Evolutionary conservation across 2,888 invertebrate genomes (phyloP).

Genomic region (Cheilosia vulpina): DNA sequence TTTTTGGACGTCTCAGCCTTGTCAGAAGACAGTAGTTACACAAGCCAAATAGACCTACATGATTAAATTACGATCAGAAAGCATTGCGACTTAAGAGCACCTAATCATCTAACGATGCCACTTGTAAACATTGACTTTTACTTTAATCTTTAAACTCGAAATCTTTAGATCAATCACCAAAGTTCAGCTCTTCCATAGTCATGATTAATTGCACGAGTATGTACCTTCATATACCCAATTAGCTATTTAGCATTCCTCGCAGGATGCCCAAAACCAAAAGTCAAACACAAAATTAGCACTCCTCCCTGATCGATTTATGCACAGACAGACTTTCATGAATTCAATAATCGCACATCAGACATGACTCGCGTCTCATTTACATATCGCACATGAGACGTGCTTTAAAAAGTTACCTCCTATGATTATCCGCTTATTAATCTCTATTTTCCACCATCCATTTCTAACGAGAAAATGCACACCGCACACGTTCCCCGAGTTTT

Average conservation of each 20-base stretch:
- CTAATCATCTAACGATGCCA: background rate
- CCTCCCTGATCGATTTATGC: constrained; percentile 21
- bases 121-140: background rate
- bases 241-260: background rate
- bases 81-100: background rate
- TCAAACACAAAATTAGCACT: constrained; percentile 15
- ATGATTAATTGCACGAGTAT: background rate
- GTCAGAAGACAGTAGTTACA: too few species aligned
- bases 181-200: background rate
- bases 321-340: constrained; percentile 29
- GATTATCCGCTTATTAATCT: constrained; percentile 66
- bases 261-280: constrained; percentile 1
- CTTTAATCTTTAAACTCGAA: background rate
- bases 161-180: background rate
- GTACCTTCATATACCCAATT: background rate
- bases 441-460: constrained; percentile 44
- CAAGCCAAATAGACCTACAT: too few species aligned
- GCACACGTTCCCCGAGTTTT: constrained; percentile 12
- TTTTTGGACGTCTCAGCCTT: too few species aligned
- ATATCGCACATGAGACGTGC: constrained; percentile 46
- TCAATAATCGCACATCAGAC: constrained; percentile 39
- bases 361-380: constrained; percentile 41
- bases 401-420: constrained; percentile 34
- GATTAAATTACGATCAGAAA: too few species aligned
- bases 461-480: constrained; percentile 35